Base-by-base conservation (phyloP, 2,113 vertebrate genomes). In the Muntiacus muntjak region DNA sequence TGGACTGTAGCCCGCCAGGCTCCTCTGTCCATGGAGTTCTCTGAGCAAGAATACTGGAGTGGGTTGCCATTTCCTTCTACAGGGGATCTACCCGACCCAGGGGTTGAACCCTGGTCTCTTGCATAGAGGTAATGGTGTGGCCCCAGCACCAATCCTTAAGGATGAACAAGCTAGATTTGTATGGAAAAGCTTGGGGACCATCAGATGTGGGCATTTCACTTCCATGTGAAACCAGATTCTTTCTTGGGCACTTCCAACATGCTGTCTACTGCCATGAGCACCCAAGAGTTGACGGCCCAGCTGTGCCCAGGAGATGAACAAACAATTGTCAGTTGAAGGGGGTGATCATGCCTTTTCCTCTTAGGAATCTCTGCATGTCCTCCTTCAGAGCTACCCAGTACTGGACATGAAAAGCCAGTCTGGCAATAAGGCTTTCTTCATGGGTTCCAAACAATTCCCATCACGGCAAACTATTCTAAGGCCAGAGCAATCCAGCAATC, bases 351-450 rank as follows among this genome's bases (percentile, higher is more conserved):
- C n/a, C 28, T 23, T 33, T 43, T 60, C 13, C 36, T 43, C 13
- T 2, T 1, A 4, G n/a, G n/a, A 45, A 12, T 21, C 17, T 30
- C 45, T n/a, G 28, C 33, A 7, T 5, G 16, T 15, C 14, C 12
- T n/a, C 26, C 60, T 33, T 33, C 57, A 28, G 40, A 33, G 3
- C 3, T 5, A 16, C 67, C 11, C 52, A 13, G 47, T 9, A 26
- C 19, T 9, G 13, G 81, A 45, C 26, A 8, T 16, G 36, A 79
- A 74, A 55, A 50, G 7, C 15, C 12, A 43, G 14, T 4, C 50
- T 67, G 25, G 3, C 40, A 55, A 17, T 16, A n/a, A 9, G 3
- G 17, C 12, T 45, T n/a, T 36, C 23, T 10, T 25, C 21, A 17
- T 40, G 4, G 16, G 36, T 13, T 58, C 30, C 82, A 58, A 47